These are phyloP conservation scores for Turnix velox DNA, from an alignment of 2,113 vertebrate genomes.

Conservation along the genomic window DNA sequence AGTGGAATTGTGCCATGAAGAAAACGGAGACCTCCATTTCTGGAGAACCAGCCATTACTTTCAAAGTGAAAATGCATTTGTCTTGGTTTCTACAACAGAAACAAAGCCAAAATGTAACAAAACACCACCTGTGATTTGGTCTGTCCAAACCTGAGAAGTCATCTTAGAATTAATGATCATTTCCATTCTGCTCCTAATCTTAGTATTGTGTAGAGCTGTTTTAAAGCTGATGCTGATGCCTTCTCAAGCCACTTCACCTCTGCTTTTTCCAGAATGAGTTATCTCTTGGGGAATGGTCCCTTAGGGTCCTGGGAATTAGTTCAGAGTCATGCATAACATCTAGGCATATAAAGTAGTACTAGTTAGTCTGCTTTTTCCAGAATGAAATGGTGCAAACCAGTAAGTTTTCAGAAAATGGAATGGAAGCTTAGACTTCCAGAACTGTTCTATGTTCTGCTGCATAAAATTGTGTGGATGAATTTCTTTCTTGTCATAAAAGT, in stretches of 20 bases:
- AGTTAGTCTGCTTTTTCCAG: neutral
- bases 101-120: neutral
- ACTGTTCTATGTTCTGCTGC: neutral
- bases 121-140: neutral
- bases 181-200: neutral
- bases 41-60: neutral
- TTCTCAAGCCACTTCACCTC: neutral
- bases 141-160: neutral
- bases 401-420: neutral
- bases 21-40: neutral
- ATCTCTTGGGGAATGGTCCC: neutral
- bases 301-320: neutral
- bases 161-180: neutral
- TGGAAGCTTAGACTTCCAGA: neutral
- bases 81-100: neutral
- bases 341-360: neutral
- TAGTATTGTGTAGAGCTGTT: neutral
- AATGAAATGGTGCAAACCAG: neutral
- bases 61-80: neutral
- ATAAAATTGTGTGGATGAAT: neutral
- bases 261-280: neutral
- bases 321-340: neutral
- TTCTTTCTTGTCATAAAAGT: neutral
- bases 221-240: neutral
- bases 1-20: neutral